Evolutionary conservation across 2,797 vertebrate species (phyloP).

Genomic region (Premnoplex brunnescens): DNA sequence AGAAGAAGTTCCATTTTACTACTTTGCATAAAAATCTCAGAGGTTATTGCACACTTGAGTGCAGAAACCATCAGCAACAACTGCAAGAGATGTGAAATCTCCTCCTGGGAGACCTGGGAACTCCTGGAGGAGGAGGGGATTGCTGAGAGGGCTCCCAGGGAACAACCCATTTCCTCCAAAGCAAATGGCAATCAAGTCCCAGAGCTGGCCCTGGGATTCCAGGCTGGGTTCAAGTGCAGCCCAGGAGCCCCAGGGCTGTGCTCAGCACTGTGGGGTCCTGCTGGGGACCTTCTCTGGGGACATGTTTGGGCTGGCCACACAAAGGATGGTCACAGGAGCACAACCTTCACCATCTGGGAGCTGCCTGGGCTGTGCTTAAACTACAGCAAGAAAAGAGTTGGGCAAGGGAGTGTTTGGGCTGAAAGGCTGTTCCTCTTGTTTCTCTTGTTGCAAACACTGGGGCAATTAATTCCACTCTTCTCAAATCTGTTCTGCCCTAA

Average conservation of each 20-base stretch:
- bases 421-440: neutral
- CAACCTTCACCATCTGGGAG: neutral
- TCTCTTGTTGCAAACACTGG: neutral
- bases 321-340: neutral
- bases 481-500: neutral
- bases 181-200: neutral
- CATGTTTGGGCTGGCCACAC: neutral
- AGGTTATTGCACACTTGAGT: neutral
- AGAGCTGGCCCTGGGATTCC: neutral
- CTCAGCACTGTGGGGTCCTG: neutral
- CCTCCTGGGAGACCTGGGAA: neutral
- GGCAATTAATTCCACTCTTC: neutral
- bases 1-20: neutral
- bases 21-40: neutral
- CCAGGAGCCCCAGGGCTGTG: neutral
- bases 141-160: neutral
- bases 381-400: neutral
- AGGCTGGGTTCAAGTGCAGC: accelerated
- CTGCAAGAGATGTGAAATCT: too few species aligned
- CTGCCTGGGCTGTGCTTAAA: accelerated
- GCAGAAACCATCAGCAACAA: neutral
- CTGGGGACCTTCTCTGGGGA: neutral
- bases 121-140: neutral
- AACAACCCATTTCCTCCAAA: neutral
- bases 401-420: neutral